A percentile compares a stretch with the other conserved stretches of the same genome.
Conservation (phyloP, 1,140 invertebrate species). For the Mercenaria mercenaria region DNA sequence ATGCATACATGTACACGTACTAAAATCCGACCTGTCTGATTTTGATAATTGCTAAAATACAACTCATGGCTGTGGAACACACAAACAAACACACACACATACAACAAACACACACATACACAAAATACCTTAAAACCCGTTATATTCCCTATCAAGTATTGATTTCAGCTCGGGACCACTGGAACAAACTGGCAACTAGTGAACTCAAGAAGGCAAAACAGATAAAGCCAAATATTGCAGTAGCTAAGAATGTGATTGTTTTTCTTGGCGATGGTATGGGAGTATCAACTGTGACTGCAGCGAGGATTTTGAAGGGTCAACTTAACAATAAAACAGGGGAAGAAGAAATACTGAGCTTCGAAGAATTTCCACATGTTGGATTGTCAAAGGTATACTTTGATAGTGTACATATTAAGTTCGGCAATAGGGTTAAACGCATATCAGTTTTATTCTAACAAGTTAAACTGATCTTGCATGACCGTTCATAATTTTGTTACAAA, state of each 20-base stretch:
- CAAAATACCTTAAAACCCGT: no score
- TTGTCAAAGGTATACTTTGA: slow-evolving; percentile 95
- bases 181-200: slow-evolving; percentile 67
- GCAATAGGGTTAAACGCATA: no score
- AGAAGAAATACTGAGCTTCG: slow-evolving; percentile 92
- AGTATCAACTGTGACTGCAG: slow-evolving; percentile 92
- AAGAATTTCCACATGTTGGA: slow-evolving; percentile 94
- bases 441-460: no score
- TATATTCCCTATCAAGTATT: no score
- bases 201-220: slow-evolving; percentile 61
- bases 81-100: no score
- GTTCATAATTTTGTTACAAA: no score
- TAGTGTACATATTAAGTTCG: neutral
- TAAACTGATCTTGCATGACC: no score
- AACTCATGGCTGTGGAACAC: no score
- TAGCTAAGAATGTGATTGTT: slow-evolving; percentile 95
- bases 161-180: slow-evolving; percentile 64
- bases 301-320: slow-evolving; percentile 91
- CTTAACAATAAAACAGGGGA: slow-evolving; percentile 88
- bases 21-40: no score
- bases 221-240: slow-evolving; percentile 61
- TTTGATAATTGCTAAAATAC: no score
- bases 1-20: no score
- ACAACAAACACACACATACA: no score
- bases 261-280: slow-evolving; percentile 98